Conservation (phyloP, 2,888 invertebrate genomes). For the Epirrita christyi region DNA sequence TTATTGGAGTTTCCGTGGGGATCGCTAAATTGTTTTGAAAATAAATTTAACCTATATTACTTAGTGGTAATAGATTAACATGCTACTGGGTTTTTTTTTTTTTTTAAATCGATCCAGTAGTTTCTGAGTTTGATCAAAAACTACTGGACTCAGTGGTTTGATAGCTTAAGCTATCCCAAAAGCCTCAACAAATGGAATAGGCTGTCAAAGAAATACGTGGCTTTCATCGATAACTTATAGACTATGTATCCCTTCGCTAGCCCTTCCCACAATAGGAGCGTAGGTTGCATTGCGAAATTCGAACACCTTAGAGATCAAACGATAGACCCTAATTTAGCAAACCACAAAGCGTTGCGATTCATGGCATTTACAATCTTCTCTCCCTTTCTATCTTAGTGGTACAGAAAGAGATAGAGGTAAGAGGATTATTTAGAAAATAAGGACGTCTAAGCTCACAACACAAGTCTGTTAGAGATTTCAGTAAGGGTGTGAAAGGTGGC, state of each 20-base stretch:
- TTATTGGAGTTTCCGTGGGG: too few relatives aligned
- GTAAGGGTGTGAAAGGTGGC: slow-evolving; percentile 1
- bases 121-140: too few relatives aligned
- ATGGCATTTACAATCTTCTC: slow-evolving; percentile 25
- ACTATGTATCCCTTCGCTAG: slow-evolving; percentile 21
- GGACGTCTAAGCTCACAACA: not conserved
- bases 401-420: slow-evolving; percentile 11
- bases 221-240: slow-evolving; percentile 16
- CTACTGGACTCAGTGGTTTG: too few relatives aligned
- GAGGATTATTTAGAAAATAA: slow-evolving; percentile 8
- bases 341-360: slow-evolving; percentile 38
- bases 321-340: slow-evolving; percentile 53
- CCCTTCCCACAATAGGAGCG: slow-evolving; percentile 49
- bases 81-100: too few relatives aligned
- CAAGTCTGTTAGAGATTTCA: slow-evolving; percentile 2
- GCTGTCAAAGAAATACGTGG: too few relatives aligned
- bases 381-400: slow-evolving; percentile 18
- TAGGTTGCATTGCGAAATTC: slow-evolving; percentile 62
- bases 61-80: too few relatives aligned
- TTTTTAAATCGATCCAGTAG: too few relatives aligned
- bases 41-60: too few relatives aligned
- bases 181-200: too few relatives aligned
- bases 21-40: too few relatives aligned
- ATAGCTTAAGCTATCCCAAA: too few relatives aligned
- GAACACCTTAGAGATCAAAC: slow-evolving; percentile 47